Conservation (phyloP, 2,888 invertebrate species). For the Drosophila kambysellisi region DNA sequence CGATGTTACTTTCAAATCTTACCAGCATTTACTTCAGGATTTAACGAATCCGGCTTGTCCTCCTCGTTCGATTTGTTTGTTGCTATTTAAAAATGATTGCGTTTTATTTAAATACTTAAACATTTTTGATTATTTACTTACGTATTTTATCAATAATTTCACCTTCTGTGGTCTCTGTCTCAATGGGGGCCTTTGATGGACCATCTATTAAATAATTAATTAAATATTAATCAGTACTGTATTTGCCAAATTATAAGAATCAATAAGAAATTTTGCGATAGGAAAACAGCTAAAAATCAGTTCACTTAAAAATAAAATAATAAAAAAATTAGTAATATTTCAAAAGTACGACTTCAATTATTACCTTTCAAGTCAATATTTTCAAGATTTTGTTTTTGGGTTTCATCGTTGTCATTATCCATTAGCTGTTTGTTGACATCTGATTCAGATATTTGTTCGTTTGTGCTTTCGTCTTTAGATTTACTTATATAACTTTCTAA, state of each 20-base stretch:
- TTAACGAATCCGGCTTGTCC: not conserved
- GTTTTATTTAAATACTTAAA: not conserved
- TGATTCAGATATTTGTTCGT: not conserved
- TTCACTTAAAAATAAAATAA: not conserved
- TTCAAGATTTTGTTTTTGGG: not conserved
- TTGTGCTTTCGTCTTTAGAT: not conserved
- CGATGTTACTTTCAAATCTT: slow-evolving; percentile 53
- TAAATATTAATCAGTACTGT: not conserved
- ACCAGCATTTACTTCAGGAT: slow-evolving; percentile 75
- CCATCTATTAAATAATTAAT: slow-evolving; percentile 5
- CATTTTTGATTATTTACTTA: not conserved
- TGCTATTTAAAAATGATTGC: not conserved
- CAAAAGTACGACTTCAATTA: too few relatives aligned
- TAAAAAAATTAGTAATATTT: not conserved
- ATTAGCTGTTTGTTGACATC: not conserved
- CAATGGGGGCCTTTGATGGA: too few relatives aligned
- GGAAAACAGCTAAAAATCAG: too few relatives aligned
- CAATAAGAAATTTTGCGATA: not conserved
- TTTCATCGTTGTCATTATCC: not conserved
- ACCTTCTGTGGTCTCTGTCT: not conserved
- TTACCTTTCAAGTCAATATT: not conserved
- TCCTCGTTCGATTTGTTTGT: not conserved
- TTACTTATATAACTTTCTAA: not conserved
- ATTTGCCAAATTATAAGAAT: not conserved
- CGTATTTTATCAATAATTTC: not conserved